Evolutionary conservation across 2,797 vertebrate species (phyloP).

Genomic region (Poecilia gillii): DNA sequence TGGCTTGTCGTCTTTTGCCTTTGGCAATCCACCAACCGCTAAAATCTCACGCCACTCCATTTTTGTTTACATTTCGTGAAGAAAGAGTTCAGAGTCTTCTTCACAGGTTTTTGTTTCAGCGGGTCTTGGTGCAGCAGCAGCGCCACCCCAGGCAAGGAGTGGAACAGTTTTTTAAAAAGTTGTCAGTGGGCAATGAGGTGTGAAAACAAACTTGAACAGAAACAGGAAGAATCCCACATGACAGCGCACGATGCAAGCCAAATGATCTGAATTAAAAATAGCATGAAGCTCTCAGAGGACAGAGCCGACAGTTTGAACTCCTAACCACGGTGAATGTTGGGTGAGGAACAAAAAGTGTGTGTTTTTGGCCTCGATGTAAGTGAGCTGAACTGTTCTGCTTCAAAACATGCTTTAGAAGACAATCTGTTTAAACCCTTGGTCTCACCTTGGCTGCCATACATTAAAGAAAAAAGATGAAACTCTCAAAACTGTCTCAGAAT

Average conservation of each 20-base stretch:
- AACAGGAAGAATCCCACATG: neutral
- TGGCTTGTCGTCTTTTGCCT: too few relatives aligned
- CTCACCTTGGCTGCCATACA: conserved; percentile 26
- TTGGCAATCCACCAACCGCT: too few relatives aligned
- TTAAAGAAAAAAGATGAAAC: conserved; percentile 9
- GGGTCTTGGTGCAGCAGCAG: too few relatives aligned
- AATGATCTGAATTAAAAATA: conserved; percentile 20
- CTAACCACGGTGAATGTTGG: conserved; percentile 21
- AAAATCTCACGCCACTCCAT: too few relatives aligned
- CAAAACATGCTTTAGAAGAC: conserved; percentile 31
- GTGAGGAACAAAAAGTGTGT: conserved; percentile 43
- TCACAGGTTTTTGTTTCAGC: too few relatives aligned
- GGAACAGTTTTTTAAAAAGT: too few relatives aligned
- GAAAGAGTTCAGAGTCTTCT: too few relatives aligned
- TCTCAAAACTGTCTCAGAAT: conserved; percentile 57
- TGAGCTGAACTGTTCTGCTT: conserved; percentile 39
- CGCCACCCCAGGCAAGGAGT: too few relatives aligned
- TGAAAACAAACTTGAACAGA: too few relatives aligned
- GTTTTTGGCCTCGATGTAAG: conserved; percentile 33
- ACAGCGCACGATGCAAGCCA: conserved; percentile 3
- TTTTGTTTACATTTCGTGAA: too few relatives aligned
- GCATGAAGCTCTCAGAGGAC: conserved; percentile 8
- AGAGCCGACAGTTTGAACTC: conserved; percentile 23
- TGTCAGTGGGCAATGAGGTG: too few relatives aligned
- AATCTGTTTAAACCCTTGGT: conserved; percentile 53